These are phyloP conservation scores for Helleia helle DNA, from an alignment of 2,888 invertebrate species.

Conservation along the genomic window DNA sequence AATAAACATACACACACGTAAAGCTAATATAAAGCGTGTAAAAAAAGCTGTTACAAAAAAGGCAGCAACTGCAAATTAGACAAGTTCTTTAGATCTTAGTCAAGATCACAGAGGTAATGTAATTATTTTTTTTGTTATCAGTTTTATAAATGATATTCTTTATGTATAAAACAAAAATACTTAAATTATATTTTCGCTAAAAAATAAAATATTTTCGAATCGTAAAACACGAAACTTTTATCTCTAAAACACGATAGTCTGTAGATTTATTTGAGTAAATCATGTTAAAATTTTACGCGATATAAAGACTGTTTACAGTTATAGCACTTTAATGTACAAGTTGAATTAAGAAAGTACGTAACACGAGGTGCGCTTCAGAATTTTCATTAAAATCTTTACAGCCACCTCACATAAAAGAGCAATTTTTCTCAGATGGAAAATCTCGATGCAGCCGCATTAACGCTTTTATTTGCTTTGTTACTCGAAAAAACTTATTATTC, in stretches of 20 bases:
- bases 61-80: too few relatives aligned
- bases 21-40: too few relatives aligned
- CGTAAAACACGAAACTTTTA: too few relatives aligned
- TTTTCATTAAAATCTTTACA: slow-evolving; percentile 66
- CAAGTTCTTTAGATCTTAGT: too few relatives aligned
- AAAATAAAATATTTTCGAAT: too few relatives aligned
- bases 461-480: slow-evolving; percentile 63
- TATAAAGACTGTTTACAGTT: slow-evolving; percentile 10
- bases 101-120: too few relatives aligned
- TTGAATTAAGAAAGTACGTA: slow-evolving; percentile 19
- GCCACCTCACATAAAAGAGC: slow-evolving; percentile 59
- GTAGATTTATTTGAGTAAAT: slow-evolving; percentile 6
- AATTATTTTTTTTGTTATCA: too few relatives aligned
- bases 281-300: neutral
- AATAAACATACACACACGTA: too few relatives aligned
- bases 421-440: slow-evolving; percentile 62
- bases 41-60: too few relatives aligned
- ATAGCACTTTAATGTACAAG: slow-evolving; percentile 18
- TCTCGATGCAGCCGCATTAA: slow-evolving; percentile 68
- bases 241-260: neutral
- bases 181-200: too few relatives aligned
- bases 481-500: slow-evolving; percentile 66
- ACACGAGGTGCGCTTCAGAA: slow-evolving; percentile 34
- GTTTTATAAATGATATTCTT: too few relatives aligned
- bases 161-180: too few relatives aligned